Evolutionary conservation across 2,113 vertebrate species (phyloP), one percentile per base, ranked within the genome.

Genomic region (Panthera leo): DNA sequence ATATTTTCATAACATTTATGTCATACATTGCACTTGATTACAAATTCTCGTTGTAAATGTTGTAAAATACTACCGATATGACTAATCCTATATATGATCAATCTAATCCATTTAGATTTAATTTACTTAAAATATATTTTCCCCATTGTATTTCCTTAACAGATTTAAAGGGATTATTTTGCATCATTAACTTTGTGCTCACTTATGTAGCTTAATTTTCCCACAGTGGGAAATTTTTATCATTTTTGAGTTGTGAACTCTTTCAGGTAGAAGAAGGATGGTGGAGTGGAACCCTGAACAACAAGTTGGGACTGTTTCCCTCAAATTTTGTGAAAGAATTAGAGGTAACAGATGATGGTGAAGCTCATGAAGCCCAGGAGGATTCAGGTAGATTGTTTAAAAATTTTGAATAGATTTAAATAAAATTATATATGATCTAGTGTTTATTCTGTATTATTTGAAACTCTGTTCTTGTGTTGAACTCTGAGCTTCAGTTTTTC

Each of bases 301-400:
- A 99, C 87, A 99, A 99, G 95, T 97, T 98, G 27, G 99, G 99
- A 29, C 97, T 99, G 31, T 99, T 99, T 93, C 99, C 99, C 42
- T 99, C 99, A 51, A 99, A 99, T 98, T 99, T 99, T 85, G 99
- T 99, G 89, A 99, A 99, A 99, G 99, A 99, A 97, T 31, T 99
- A 79, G 99, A 99, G 4, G 18, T 94, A 10, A 45, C 73, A 0
- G 99, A 99, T 70, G 99, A 99, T 23, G 98, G 95, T 42, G 99
- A 99, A 92, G 61, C 97, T 78, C 99, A 98, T 61, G 99, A 99
- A 4, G 7, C 97, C 25, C 92, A 97, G 86, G 99, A 99, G 2
- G 99, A 99, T 61, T 89, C 99, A 94, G 99, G 99, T 99, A 98
- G 97, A 76, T 23, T 65, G 27, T 42, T 96, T 58, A 9, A 79